Evolutionary conservation across 2,113 vertebrate species (phyloP).

Genomic region (Sinosuthora webbiana): DNA sequence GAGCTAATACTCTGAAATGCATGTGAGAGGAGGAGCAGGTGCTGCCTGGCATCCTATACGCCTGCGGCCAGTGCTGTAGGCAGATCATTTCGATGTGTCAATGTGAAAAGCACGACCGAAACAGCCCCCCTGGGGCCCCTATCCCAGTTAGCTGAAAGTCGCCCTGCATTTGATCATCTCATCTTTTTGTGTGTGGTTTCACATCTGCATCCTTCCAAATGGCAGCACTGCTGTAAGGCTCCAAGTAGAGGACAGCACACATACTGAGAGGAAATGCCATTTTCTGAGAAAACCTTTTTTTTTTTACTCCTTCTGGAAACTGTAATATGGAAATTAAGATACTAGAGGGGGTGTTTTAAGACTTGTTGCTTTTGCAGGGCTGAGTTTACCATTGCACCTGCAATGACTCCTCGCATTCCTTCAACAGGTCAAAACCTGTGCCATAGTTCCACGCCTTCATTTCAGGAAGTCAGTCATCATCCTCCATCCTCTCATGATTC

Average conservation of each 20-base stretch:
- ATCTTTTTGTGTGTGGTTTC: neutral
- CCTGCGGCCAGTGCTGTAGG: fast-evolving
- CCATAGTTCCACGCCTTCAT: neutral
- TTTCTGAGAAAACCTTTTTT: neutral
- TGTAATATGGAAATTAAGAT: neutral
- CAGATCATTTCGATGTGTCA: neutral
- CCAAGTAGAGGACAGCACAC: neutral
- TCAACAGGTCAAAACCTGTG: neutral
- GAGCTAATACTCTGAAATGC: neutral
- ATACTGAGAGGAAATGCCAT: neutral
- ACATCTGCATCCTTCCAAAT: neutral
- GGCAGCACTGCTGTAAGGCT: neutral
- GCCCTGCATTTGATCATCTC: neutral
- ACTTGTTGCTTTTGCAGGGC: neutral
- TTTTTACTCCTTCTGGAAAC: neutral
- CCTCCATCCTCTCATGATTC: neutral
- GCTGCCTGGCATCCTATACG: neutral
- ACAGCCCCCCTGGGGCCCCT: neutral
- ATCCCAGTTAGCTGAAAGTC: neutral
- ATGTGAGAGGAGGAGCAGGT: neutral
- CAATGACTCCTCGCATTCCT: neutral
- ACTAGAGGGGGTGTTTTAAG: neutral
- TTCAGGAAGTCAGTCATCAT: neutral
- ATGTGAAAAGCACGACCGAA: neutral
- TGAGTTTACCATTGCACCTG: neutral